Percentiles rank a stretch among this genome's conserved stretches.
These are phyloP conservation scores for Cichladusa arquata DNA, from an alignment of 2,113 vertebrate species.

Conservation along the genomic window DNA sequence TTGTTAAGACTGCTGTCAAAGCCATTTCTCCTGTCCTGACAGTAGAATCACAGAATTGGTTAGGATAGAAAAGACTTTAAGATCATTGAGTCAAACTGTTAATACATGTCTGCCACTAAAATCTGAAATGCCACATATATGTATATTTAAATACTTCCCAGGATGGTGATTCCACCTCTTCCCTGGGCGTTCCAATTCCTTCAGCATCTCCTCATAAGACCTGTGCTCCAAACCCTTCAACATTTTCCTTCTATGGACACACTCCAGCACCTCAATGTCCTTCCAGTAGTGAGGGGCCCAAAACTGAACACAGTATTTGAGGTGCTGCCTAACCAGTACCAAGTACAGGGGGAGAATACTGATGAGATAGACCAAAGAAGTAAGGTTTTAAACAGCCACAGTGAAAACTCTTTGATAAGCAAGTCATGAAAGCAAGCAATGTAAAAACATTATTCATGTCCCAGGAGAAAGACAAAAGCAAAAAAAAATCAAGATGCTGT, in stretches of 20 bases:
- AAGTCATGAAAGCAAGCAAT: neutral
- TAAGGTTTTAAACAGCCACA: neutral
- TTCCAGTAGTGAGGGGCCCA: neutral
- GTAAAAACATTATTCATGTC: neutral
- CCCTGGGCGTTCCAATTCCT: neutral
- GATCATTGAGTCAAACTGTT: neutral
- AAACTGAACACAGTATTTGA: neutral
- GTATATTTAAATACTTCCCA: neutral
- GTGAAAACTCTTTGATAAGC: neutral
- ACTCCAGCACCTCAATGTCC: neutral
- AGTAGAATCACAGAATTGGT: neutral
- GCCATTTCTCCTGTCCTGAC: neutral
- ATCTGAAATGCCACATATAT: neutral
- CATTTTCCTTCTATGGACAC: neutral
- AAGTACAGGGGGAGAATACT: neutral
- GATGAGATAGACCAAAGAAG: neutral
- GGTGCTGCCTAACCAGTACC: rapidly evolving
- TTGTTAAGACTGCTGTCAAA: neutral
- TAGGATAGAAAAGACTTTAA: neutral
- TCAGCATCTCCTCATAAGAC: neutral
- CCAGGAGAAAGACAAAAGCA: neutral
- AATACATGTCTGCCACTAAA: neutral
- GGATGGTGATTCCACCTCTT: neutral
- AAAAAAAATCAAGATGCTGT: neutral
- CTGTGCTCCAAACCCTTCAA: neutral